Evolutionary conservation across 1,140 invertebrate species (phyloP), one percentile per base, ranked within the genome.

Genomic region (Diprion similis): DNA sequence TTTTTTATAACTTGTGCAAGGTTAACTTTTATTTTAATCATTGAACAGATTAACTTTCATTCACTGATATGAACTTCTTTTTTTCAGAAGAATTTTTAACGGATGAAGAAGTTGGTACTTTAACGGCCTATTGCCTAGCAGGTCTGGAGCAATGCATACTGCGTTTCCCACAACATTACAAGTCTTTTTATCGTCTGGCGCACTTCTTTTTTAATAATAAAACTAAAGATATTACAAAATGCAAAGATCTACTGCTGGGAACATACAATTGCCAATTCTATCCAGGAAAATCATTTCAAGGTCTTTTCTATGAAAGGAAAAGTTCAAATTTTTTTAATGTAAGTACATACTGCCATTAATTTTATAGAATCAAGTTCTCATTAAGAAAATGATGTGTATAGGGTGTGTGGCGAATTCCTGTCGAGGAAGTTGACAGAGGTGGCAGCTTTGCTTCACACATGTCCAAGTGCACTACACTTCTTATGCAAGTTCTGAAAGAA

Each of bases 381-480:
- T 70, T 37, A 24, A 45, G 70, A 69, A 74, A 70, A 71, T 73
- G 74, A 74, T 75, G 69, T 51, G 82, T 85, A 17, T 75, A 95
- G 93, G 96, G 96, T 71, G 93, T 98, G 72, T 98, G 97, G 97
- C 90, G 95, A 75, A 96, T 97, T 81, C 96, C 96, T 7, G 91
- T 93, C 19, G 91, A 91, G 72, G 97, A 99, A 89, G 94, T 98
- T 47, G 97, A 98, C 81, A 90, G 97, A 66, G 93, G 95, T 1
- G 97, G 97, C 13, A 95, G 95, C 81, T 97, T 99, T 87, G 93
- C 95, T 9, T 93, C 94, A 48, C 96, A 98, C 81, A 96, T 98
- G 93, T 95, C 93, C 74, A 91, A 95, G 73, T 95, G 94, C 77
- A 91, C 97, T 7, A 89, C 92, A 8, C 89, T 98, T 9, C 88